Evolutionary conservation across 2,113 vertebrate species (phyloP).

Genomic region (Aspiorhynchus laticeps): DNA sequence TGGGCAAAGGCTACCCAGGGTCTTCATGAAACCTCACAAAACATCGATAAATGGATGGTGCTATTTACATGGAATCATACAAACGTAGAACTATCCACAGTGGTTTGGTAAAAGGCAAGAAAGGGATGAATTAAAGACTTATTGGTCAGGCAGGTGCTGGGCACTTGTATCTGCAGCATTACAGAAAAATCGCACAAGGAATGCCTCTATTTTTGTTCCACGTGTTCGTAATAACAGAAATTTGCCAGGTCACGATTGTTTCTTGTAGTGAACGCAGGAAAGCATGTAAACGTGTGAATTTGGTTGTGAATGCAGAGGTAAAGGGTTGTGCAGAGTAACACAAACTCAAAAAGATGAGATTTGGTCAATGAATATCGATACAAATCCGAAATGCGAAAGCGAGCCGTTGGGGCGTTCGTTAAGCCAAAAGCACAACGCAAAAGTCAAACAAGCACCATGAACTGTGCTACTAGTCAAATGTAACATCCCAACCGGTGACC

Average conservation of each 20-base stretch:
- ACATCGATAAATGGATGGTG: conserved; percentile 19
- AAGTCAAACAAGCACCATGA: conserved; percentile 24
- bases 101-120: conserved; percentile 34
- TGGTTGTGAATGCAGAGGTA: conserved; percentile 18
- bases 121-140: not conserved
- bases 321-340: conserved; percentile 6
- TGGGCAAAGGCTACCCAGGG: conserved; percentile 58
- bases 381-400: not conserved
- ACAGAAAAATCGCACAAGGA: not conserved
- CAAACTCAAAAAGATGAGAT: not conserved
- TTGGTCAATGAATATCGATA: not conserved
- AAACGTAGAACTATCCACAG: conserved; percentile 21
- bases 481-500: not conserved
- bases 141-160: conserved; percentile 8
- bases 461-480: not conserved
- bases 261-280: conserved; percentile 25
- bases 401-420: not conserved
- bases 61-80: conserved; percentile 29
- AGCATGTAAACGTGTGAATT: not conserved
- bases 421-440: not conserved
- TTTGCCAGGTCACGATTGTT: conserved; percentile 7
- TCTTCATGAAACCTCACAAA: conserved; percentile 44
- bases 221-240: not conserved
- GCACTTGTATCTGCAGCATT: not conserved
- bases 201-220: not conserved